Conservation (phyloP, 2,888 invertebrate genomes). For the Oxyteleia sp. region DNA sequence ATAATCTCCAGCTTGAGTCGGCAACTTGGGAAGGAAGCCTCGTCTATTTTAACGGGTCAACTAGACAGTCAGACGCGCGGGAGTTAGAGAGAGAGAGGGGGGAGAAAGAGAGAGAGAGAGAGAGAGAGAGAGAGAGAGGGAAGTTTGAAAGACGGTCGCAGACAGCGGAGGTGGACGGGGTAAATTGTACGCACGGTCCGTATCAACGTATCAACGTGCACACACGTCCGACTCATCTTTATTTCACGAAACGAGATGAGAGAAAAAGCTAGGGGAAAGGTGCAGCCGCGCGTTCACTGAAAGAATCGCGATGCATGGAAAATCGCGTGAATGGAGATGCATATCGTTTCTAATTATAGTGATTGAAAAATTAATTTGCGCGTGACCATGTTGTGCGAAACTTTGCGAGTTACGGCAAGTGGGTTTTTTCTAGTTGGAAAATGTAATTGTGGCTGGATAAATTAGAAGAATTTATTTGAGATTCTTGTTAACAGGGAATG, state of each 20-base stretch:
- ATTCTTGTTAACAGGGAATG: too few relatives aligned
- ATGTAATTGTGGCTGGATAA: too few relatives aligned
- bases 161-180: slow-evolving; percentile 17
- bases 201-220: slow-evolving; percentile 29
- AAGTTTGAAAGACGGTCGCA: slow-evolving; percentile 18
- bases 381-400: background rate
- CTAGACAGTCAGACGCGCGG: slow-evolving; percentile 67
- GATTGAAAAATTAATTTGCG: background rate
- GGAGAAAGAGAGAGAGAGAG: too few relatives aligned
- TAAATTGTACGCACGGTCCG: slow-evolving; percentile 17
- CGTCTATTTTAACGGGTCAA: slow-evolving; percentile 85
- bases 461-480: too few relatives aligned
- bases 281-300: background rate
- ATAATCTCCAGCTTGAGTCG: slow-evolving; percentile 84
- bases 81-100: slow-evolving; percentile 17
- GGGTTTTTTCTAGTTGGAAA: too few relatives aligned
- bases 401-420: too few relatives aligned
- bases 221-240: slow-evolving; percentile 41
- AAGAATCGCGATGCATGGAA: slow-evolving; percentile 18
- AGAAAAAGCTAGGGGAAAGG: slow-evolving; percentile 22
- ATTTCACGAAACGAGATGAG: slow-evolving; percentile 50
- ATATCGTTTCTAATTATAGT: slow-evolving; percentile 6
- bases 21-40: slow-evolving; percentile 79
- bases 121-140: slow-evolving; percentile 24
- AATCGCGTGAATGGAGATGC: slow-evolving; percentile 14